Percentiles rank a stretch among this genome's conserved stretches.
phyloP scores from a whole-genome alignment of 2,888 invertebrate species.

The Notodonta ziczac region DNA sequence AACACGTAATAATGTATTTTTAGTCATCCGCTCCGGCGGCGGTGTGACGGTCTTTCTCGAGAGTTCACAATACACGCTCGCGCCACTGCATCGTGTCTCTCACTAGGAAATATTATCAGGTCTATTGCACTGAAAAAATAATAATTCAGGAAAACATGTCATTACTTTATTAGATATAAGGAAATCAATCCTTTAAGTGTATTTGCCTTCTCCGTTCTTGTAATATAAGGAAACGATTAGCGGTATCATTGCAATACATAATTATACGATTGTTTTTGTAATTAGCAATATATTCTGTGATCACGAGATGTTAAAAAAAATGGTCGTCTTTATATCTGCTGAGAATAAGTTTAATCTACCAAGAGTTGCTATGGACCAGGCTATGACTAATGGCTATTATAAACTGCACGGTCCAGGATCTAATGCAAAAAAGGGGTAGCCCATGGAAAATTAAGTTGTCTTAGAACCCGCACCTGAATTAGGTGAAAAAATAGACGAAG shows the following conservation, averaged over 20 bases:
- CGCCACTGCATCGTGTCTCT: slow-evolving; percentile 44
- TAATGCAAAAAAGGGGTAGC: slow-evolving; percentile 36
- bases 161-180: slow-evolving; percentile 37
- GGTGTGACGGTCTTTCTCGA: slow-evolving; percentile 71
- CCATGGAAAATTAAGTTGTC: slow-evolving; percentile 35
- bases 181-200: slow-evolving; percentile 35
- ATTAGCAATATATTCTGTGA: slow-evolving; percentile 60
- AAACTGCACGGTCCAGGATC: slow-evolving; percentile 15
- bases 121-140: slow-evolving; percentile 55
- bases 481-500: slow-evolving; percentile 26
- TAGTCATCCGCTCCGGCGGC: slow-evolving; percentile 65
- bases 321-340: neutral
- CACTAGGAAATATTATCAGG: slow-evolving; percentile 73
- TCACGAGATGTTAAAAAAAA: slow-evolving; percentile 51
- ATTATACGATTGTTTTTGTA: slow-evolving; percentile 61
- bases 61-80: slow-evolving; percentile 38
- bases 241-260: slow-evolving; percentile 66
- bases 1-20: slow-evolving; percentile 79
- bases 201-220: slow-evolving; percentile 28
- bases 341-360: slow-evolving; percentile 23
- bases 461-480: slow-evolving; percentile 31
- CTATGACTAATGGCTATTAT: slow-evolving; percentile 30
- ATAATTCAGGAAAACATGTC: slow-evolving; percentile 33
- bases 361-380: slow-evolving; percentile 9
- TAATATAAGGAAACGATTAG: slow-evolving; percentile 67